Percentiles rank a stretch among this genome's conserved stretches.
Conservation (phyloP, 2,113 vertebrate species). For the Psilopogon haemacephalus region DNA sequence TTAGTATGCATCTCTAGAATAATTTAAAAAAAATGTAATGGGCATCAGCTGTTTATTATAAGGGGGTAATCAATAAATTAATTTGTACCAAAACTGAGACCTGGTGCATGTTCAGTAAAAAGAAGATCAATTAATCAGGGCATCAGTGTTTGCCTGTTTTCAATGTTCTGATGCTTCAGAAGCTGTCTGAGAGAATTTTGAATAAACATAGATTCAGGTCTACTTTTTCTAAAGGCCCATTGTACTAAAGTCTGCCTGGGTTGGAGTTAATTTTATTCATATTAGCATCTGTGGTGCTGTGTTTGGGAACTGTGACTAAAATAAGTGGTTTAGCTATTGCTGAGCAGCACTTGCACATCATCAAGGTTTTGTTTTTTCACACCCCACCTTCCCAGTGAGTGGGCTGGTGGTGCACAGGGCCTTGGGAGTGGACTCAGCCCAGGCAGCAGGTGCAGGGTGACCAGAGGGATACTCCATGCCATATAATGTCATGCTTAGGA, state of each 20-base stretch:
- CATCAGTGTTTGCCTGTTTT: not conserved
- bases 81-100: not conserved
- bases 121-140: not conserved
- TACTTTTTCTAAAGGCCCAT: not conserved
- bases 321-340: not conserved
- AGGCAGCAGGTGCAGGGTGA: not conserved
- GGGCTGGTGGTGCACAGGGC: not conserved
- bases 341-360: not conserved
- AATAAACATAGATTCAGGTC: not conserved
- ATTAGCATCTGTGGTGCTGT: not conserved
- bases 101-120: not conserved
- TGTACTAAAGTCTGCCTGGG: not conserved
- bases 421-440: rapidly evolving
- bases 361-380: not conserved
- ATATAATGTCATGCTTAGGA: not conserved
- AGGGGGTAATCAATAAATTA: not conserved
- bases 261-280: not conserved
- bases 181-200: not conserved
- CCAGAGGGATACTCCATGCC: not conserved
- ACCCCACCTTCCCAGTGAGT: not conserved
- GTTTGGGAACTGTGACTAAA: not conserved
- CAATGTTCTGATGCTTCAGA: not conserved
- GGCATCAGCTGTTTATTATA: not conserved
- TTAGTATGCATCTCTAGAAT: not conserved
- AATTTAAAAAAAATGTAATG: not conserved